These are phyloP conservation scores for Anabacerthia variegaticeps DNA, from an alignment of 2,797 vertebrate species.

Conservation along the genomic window DNA sequence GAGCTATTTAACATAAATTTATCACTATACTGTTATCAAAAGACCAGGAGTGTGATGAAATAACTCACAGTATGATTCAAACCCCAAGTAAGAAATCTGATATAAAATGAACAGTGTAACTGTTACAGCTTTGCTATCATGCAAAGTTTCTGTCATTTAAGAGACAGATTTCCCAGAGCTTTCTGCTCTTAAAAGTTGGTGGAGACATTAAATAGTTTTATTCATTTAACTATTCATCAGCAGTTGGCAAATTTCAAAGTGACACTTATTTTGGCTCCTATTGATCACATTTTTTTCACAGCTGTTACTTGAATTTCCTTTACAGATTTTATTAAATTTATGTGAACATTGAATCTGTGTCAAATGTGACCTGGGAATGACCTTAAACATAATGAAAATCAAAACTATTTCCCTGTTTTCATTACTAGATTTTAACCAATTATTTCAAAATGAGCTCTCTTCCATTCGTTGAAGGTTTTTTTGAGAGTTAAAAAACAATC, in stretches of 20 bases:
- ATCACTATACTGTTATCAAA: neutral
- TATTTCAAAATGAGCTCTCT: slow-evolving; percentile 54
- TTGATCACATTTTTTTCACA: slow-evolving; percentile 68
- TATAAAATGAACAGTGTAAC: slow-evolving; percentile 38
- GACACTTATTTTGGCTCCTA: slow-evolving; percentile 67
- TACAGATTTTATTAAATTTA: slow-evolving; percentile 76
- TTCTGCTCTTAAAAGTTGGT: slow-evolving; percentile 56
- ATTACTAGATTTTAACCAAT: slow-evolving; percentile 69
- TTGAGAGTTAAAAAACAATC: neutral
- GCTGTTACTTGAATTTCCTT: slow-evolving; percentile 70
- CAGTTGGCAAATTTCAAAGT: slow-evolving; percentile 67
- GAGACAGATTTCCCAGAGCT: slow-evolving; percentile 17
- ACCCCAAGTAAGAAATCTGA: neutral
- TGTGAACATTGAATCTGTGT: slow-evolving; percentile 71
- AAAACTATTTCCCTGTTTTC: slow-evolving; percentile 66
- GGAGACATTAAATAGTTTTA: slow-evolving; percentile 26
- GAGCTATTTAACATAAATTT: slow-evolving; percentile 23
- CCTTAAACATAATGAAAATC: slow-evolving; percentile 70
- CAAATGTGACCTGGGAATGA: slow-evolving; percentile 64
- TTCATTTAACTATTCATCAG: slow-evolving; percentile 59
- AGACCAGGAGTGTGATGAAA: slow-evolving; percentile 6
- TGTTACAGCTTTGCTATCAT: neutral
- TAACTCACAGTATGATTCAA: slow-evolving; percentile 35
- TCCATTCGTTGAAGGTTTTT: neutral
- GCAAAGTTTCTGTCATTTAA: slow-evolving; percentile 18